A percentile compares a stretch with the other conserved stretches of the same genome.
phyloP scores from a whole-genome alignment of 2,888 invertebrate genomes.

The Drosophila sordidapex region DNA sequence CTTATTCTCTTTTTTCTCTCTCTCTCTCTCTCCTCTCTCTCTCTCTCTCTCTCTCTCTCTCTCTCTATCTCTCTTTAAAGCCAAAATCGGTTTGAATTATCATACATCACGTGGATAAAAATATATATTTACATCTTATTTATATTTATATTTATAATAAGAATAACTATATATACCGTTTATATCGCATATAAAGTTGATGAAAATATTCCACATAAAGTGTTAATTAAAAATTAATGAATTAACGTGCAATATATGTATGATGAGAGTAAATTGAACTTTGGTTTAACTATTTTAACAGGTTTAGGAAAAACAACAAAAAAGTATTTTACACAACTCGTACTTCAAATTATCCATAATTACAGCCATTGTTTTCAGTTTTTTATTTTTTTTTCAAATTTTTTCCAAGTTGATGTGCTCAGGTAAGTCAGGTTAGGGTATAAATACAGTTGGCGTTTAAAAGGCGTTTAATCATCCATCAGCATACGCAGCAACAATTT shows the following conservation, averaged over 20 bases:
- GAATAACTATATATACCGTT: background rate
- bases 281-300: background rate
- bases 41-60: too few species aligned
- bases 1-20: background rate
- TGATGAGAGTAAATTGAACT: background rate
- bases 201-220: background rate
- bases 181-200: background rate
- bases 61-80: background rate
- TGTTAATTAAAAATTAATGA: background rate
- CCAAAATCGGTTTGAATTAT: background rate
- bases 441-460: slow-evolving; percentile 1
- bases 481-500: slow-evolving; percentile 3
- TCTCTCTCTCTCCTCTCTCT: background rate
- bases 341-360: background rate
- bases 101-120: background rate
- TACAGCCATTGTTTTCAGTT: background rate
- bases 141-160: background rate
- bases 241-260: background rate
- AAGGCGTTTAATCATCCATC: slow-evolving; percentile 16
- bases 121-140: background rate
- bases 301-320: background rate
- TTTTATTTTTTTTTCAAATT: background rate
- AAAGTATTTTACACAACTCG: background rate
- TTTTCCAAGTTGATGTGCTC: background rate
- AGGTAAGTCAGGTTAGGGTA: background rate